These are phyloP conservation scores for Hydrozoanthus gracilis DNA, from an alignment of 92 coral and sea anemone genomes.

Conservation along the genomic window DNA sequence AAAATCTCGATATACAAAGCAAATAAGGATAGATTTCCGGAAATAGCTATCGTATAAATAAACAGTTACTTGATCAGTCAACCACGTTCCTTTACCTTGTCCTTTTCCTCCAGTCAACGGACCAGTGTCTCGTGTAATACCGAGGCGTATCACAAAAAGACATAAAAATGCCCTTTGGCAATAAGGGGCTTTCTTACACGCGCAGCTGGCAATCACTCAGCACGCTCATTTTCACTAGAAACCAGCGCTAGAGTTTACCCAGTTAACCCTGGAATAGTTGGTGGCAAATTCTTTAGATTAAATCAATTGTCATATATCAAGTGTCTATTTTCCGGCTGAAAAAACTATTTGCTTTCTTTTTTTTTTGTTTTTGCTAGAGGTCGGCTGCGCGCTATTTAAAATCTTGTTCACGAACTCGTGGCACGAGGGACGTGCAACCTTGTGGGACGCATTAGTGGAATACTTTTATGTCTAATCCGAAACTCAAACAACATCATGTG, in stretches of 20 bases:
- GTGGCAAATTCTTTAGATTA: slow-evolving; percentile 29
- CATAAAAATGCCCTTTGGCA: neutral
- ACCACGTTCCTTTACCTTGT: neutral
- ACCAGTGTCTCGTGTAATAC: neutral
- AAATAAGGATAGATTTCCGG: slow-evolving; percentile 55
- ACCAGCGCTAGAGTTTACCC: slow-evolving; percentile 4
- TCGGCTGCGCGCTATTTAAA: neutral
- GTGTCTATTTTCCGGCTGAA: neutral
- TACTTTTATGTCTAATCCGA: neutral
- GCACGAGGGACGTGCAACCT: neutral
- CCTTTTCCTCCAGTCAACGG: neutral
- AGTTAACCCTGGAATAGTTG: neutral
- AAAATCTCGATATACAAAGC: slow-evolving; percentile 19
- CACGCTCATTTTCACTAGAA: neutral
- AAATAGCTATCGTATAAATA: slow-evolving; percentile 54
- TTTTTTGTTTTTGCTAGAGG: neutral
- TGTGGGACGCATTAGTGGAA: neutral
- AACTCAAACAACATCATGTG: slow-evolving; percentile 10
- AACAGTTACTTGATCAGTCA: slow-evolving; percentile 45
- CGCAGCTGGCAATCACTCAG: slow-evolving; percentile 8
- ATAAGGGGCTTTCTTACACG: neutral
- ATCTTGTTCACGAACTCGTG: neutral
- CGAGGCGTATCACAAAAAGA: neutral
- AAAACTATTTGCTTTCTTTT: neutral
- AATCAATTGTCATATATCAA: slow-evolving; percentile 22